Evolutionary conservation across 2,888 invertebrate species (phyloP).

Genomic region (Digitonthophagus gazella): DNA sequence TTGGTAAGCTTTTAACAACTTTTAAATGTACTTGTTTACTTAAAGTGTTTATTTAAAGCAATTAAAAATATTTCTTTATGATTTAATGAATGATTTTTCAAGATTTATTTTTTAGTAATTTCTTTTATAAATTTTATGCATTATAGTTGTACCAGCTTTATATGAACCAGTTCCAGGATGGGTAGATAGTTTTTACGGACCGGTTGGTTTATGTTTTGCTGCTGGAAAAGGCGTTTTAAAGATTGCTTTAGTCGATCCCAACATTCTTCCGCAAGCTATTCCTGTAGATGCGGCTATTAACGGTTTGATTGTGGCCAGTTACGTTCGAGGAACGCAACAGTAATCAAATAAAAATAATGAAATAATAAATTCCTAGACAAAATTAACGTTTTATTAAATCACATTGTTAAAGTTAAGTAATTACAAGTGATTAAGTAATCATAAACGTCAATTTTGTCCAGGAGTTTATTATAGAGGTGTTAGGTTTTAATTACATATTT

Average conservation of each 20-base stretch:
- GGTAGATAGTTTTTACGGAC: slow-evolving; percentile 2
- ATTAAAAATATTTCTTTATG: too few relatives aligned
- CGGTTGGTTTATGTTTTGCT: background rate
- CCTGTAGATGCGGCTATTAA: background rate
- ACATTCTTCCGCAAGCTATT: background rate
- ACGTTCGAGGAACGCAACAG: background rate
- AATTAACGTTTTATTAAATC: too few relatives aligned
- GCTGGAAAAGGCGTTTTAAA: slow-evolving; percentile 1
- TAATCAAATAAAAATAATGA: background rate
- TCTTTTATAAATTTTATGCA: too few relatives aligned
- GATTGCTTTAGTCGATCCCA: background rate
- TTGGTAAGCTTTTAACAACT: slow-evolving; percentile 70
- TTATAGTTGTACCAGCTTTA: background rate
- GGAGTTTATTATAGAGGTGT: too few relatives aligned
- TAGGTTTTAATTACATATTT: too few relatives aligned
- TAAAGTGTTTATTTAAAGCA: too few relatives aligned
- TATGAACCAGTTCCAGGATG: background rate
- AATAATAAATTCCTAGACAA: too few relatives aligned
- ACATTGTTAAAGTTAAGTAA: too few relatives aligned
- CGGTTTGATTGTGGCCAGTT: background rate
- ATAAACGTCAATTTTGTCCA: too few relatives aligned
- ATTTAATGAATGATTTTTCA: too few relatives aligned
- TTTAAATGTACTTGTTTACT: background rate
- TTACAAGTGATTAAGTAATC: too few relatives aligned
- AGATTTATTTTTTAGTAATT: too few relatives aligned